Evolutionary conservation across 2,888 invertebrate genomes (phyloP), one percentile per base, ranked within the genome.

Genomic region (Platycheirus albimanus): DNA sequence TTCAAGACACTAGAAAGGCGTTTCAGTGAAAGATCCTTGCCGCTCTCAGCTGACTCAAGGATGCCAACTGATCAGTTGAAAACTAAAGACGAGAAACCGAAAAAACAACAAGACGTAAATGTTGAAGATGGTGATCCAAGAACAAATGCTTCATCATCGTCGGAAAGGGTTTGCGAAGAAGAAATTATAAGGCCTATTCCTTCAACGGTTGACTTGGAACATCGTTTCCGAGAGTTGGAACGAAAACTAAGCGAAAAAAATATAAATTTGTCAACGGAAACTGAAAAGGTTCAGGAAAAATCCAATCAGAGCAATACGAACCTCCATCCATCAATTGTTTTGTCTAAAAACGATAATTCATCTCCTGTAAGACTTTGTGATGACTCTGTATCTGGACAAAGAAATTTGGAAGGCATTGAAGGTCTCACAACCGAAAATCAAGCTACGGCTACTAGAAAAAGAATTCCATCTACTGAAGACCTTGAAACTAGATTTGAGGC

Each of bases 191-290:
- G 86, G 15, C 43, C 64, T 10, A 86, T 86, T 2, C 90, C 90
- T 2, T 89, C 90, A 8, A 90, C 90, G 0, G 89, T 88, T 11
- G 90, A 90, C 67, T 77, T 90, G 0, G 90, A 89, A 74, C 86
- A 89, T 0, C 87, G 90, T 1, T 90, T 89, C 41, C 86, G 88
- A 10, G 88, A 89, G 1, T 77, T 90, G 2, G 90, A 90, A 74
- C 86, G 89, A 0, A 56, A 85, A 33, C 17, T 76, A 3, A 84
- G 72, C 49, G 28, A 47, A 36, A 63, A 49, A 24, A 78, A 49
- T 11, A 30, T 79, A 1, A 63, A 8, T 17, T 5, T 36, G 1
- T n/a, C 49, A 1, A 15, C 15, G 10, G 47, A 51, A 49, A 38
- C 24, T 0, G 28, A 51, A 47, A 5, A 36, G 8, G 41, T 38